phyloP scores from a whole-genome alignment of 2,888 invertebrate genomes.

The Noctua fimbriata region DNA sequence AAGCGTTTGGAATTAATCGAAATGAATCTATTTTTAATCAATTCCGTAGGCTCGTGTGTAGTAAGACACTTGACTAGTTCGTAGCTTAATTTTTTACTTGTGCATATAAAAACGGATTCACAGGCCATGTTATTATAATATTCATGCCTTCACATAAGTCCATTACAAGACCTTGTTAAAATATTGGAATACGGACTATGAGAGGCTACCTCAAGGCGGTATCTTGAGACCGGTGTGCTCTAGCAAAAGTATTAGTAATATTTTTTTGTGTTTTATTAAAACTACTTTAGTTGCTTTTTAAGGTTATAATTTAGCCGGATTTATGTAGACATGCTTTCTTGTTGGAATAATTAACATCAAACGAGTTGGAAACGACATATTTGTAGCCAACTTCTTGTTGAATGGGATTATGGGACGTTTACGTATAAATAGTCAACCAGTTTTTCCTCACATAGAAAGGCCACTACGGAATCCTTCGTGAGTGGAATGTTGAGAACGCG shows the following conservation, averaged over 20 bases:
- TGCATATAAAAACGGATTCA: slow-evolving; percentile 35
- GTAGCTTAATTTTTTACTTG: slow-evolving; percentile 31
- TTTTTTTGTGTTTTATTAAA: neutral
- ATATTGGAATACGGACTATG: slow-evolving; percentile 13
- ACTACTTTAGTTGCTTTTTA: neutral
- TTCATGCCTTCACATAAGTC: neutral
- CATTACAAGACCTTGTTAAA: slow-evolving; percentile 8
- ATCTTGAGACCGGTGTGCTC: neutral
- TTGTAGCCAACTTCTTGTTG: slow-evolving; percentile 2
- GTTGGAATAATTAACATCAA: neutral
- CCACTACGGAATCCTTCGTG: slow-evolving; percentile 11
- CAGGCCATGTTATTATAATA: slow-evolving; percentile 15
- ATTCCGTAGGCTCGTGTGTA: slow-evolving; percentile 3
- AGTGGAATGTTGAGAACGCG: slow-evolving; percentile 42
- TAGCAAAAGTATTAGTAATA: neutral
- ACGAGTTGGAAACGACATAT: slow-evolving; percentile 2
- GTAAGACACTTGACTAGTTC: neutral
- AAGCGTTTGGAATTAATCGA: neutral
- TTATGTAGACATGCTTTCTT: slow-evolving; percentile 10
- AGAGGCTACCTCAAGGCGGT: slow-evolving; percentile 33
- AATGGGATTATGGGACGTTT: slow-evolving; percentile 27
- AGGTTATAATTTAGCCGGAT: neutral
- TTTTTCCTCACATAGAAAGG: slow-evolving; percentile 39
- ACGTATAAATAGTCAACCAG: slow-evolving; percentile 31
- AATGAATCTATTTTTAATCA: slow-evolving; percentile 9